These are phyloP conservation scores for Drosophila sturtevanti DNA, from an alignment of 1,140 invertebrate genomes.

Conservation along the genomic window DNA sequence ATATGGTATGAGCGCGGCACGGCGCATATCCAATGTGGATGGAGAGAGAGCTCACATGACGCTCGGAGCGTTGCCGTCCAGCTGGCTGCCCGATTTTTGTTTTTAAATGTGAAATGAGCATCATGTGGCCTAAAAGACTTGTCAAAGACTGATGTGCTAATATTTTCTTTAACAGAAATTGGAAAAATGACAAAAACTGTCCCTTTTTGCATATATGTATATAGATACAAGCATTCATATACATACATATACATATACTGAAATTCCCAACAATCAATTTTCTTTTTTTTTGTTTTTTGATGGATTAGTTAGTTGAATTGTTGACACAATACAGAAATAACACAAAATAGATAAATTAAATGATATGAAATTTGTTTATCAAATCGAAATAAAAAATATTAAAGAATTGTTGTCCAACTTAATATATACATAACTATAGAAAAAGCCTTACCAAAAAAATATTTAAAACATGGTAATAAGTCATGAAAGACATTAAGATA, in stretches of 20 bases:
- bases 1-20: not conserved
- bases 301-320: slow-evolving; percentile 64
- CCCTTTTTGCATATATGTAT: too few species aligned
- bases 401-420: not conserved
- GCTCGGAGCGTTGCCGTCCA: slow-evolving; percentile 37
- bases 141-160: slow-evolving; percentile 75
- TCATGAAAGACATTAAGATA: too few species aligned
- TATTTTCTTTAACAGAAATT: slow-evolving; percentile 54
- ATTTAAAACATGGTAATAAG: too few species aligned
- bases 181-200: not conserved
- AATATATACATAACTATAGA: too few species aligned
- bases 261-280: slow-evolving; percentile 48
- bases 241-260: slow-evolving; percentile 27
- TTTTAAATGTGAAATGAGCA: slow-evolving; percentile 44
- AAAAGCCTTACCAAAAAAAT: too few species aligned
- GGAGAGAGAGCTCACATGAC: slow-evolving; percentile 64
- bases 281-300: slow-evolving; percentile 65
- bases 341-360: not conserved
- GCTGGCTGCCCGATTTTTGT: slow-evolving; percentile 16
- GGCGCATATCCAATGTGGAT: slow-evolving; percentile 47
- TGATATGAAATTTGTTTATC: not conserved
- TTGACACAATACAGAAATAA: slow-evolving; percentile 28
- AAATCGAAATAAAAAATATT: not conserved
- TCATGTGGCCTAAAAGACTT: slow-evolving; percentile 68
- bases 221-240: slow-evolving; percentile 1